Evolutionary conservation across 2,888 invertebrate species (phyloP), one percentile per base, ranked within the genome.

Genomic region (Gymnosoma rotundatum): DNA sequence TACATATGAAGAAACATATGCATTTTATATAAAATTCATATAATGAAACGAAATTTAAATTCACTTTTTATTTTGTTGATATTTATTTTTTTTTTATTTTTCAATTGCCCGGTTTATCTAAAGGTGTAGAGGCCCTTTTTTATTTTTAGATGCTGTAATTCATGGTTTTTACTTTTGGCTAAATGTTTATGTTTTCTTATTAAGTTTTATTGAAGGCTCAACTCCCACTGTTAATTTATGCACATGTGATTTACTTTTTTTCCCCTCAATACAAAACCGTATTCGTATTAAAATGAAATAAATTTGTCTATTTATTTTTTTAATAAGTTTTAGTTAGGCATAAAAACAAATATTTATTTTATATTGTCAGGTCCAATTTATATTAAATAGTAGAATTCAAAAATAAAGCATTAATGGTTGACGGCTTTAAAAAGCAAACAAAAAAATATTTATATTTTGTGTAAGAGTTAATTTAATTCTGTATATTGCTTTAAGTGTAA

Each of bases 171-270:
- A 45, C 20, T 12, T 16, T 18, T 50, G 18, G 32, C 60, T 12
- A 48, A 12, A 32, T 18, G 66, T 73, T 21, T 42, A 66, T 50
- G n/a, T 64, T 72, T 72, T 52, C 5, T 58, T 58, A 52, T 56
- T 36, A 32, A 60, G 32, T 42, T 73, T 56, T 20, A 54, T 64
- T 66, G 60, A 73, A 73, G 58, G 32, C 79, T 79, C 58, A 78
- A 84, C 84, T 81, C 84, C 84, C 84, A 81, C 84, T 70, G 74
- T 84, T 81, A 84, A 84, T 84, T 84, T 84, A 81, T 84, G 84
- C 84, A 74, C 84, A 81, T 81, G 73, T 84, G 69, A 42, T 58
- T 78, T 72, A 0, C 58, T 38, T 7, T 66, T 52, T 52, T n/a
- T n/a, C n/a, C n/a, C 10, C 16, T 16, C 4, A 16, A n/a, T 10